Percentiles rank a stretch among this genome's conserved stretches.
phyloP scores from a whole-genome alignment of 64 coral and sea anemone species.

The Stichodactyla helianthus region DNA sequence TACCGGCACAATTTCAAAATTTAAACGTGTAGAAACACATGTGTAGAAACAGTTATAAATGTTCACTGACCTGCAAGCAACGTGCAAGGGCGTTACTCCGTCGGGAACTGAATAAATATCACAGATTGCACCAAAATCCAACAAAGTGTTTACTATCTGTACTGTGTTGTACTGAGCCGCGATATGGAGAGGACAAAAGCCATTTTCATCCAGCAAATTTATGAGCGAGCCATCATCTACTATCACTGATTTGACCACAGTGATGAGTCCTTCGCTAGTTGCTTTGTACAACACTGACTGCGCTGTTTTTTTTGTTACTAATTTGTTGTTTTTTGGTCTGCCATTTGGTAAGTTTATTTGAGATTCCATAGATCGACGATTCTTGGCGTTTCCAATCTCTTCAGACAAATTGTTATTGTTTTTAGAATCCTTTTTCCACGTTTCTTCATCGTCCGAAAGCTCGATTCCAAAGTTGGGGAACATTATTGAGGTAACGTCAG shows the following conservation, averaged over 20 bases:
- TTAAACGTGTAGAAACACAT: background rate
- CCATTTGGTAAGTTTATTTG: background rate
- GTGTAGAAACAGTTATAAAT: background rate
- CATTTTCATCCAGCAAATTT: constrained; percentile 21
- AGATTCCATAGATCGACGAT: background rate
- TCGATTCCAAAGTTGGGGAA: background rate
- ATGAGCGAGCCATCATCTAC: background rate
- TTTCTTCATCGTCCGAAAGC: background rate
- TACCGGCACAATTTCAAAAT: too few species aligned
- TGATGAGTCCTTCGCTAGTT: background rate
- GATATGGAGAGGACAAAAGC: constrained; percentile 32
- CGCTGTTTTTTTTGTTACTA: background rate
- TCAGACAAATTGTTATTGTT: background rate
- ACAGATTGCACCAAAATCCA: constrained; percentile 21
- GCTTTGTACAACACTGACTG: background rate
- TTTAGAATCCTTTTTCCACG: background rate
- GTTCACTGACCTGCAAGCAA: constrained; percentile 30
- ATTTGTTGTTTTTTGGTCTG: background rate
- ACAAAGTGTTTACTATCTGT: constrained; percentile 8
- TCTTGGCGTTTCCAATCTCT: background rate
- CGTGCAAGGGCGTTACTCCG: constrained; percentile 19
- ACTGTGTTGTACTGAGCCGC: constrained; percentile 32
- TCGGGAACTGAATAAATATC: constrained; percentile 19
- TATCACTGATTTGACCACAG: background rate
- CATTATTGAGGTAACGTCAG: background rate